These are phyloP conservation scores for Cordilura impudica DNA, from an alignment of 2,888 invertebrate species.

Conservation along the genomic window DNA sequence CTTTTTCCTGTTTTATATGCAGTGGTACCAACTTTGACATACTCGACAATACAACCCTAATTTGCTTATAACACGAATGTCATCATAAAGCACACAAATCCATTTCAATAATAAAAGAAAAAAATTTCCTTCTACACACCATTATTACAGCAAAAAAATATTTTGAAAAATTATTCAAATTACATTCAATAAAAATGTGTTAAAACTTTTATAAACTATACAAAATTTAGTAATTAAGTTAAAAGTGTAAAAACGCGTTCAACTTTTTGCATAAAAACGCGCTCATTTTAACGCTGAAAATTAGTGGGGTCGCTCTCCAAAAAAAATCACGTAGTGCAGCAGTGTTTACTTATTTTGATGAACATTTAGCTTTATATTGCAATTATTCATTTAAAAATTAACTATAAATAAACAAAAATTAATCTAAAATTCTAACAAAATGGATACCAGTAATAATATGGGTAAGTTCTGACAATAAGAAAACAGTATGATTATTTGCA, in stretches of 20 bases:
- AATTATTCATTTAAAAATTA: constrained; percentile 2
- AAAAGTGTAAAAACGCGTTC: constrained; percentile 44
- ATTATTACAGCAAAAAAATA: constrained; percentile 58
- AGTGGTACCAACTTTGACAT: constrained; percentile 47
- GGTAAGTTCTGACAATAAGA: constrained; percentile 58
- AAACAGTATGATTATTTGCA: constrained; percentile 32
- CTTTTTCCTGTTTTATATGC: constrained; percentile 12
- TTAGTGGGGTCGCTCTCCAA: constrained; percentile 46
- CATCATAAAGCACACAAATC: constrained; percentile 40
- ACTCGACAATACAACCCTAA: constrained; percentile 45
- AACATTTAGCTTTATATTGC: constrained; percentile 13
- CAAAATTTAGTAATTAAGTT: constrained; percentile 29
- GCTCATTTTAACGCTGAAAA: constrained; percentile 18
- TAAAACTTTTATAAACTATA: constrained; percentile 19
- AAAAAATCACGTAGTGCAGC: constrained; percentile 32
- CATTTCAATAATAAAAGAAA: constrained; percentile 53
- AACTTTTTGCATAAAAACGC: constrained; percentile 37
- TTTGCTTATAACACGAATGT: constrained; percentile 45
- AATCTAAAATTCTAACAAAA: constrained; percentile 8
- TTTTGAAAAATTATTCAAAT: constrained; percentile 65
- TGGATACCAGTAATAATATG: constrained; percentile 61
- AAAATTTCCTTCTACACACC: constrained; percentile 59
- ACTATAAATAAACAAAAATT: neutral
- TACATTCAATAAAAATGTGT: constrained; percentile 50
- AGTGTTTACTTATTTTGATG: constrained; percentile 52